A percentile compares a stretch with the other conserved stretches of the same genome.
These are phyloP conservation scores for Drosophila takahashii DNA, from an alignment of 1,140 invertebrate species.

Conservation along the genomic window DNA sequence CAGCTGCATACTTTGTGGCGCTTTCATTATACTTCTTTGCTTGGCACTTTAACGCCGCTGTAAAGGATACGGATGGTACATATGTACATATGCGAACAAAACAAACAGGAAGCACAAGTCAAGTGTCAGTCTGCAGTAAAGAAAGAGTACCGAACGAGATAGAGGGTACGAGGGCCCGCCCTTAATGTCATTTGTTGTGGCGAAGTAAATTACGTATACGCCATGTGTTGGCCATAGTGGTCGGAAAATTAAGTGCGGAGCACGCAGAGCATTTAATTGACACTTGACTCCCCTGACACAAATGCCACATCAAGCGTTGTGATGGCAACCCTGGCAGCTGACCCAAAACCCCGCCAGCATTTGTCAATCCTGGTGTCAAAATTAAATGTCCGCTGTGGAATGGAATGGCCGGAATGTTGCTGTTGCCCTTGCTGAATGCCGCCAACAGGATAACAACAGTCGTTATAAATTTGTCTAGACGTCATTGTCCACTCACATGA, in stretches of 20 bases:
- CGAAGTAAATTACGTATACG: constrained; percentile 79
- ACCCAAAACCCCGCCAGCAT: constrained; percentile 46
- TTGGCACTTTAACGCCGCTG: constrained; percentile 70
- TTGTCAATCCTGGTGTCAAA: constrained; percentile 73
- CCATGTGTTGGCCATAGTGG: constrained; percentile 45
- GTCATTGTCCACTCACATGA: constrained; percentile 67
- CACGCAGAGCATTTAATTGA: constrained; percentile 67
- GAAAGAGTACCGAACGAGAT: too few species aligned
- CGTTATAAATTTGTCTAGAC: constrained; percentile 80
- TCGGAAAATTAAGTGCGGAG: constrained; percentile 62
- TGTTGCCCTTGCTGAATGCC: constrained; percentile 13
- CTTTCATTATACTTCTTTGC: constrained; percentile 78
- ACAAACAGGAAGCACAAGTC: constrained; percentile 65
- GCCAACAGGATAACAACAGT: constrained; percentile 40
- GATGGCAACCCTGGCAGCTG: constrained; percentile 12
- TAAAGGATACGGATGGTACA: constrained; percentile 65
- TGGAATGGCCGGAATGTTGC: constrained; percentile 42
- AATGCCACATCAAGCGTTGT: constrained; percentile 11
- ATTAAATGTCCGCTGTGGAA: constrained; percentile 52
- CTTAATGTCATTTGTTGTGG: constrained; percentile 45
- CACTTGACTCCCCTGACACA: constrained; percentile 53
- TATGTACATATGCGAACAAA: constrained; percentile 44
- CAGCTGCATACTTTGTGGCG: constrained; percentile 74
- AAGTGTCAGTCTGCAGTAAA: constrained; percentile 56
- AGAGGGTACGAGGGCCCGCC: constrained; percentile 1